Percentiles rank a stretch among this genome's conserved stretches.
phyloP scores from a whole-genome alignment of 2,888 invertebrate genomes.

The Uropetala carovei region DNA sequence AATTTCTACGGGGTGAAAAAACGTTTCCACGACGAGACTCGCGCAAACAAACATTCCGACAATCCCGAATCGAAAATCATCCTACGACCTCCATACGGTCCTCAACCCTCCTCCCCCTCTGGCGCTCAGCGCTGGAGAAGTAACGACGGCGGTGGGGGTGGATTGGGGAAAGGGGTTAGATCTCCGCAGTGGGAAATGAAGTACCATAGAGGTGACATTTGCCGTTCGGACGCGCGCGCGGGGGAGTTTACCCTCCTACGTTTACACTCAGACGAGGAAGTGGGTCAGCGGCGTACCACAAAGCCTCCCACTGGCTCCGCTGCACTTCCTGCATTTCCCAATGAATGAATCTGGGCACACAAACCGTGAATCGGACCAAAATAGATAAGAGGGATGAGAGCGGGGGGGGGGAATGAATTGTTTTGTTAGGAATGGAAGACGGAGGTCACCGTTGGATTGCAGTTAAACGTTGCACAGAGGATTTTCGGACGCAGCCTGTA shows the following conservation, averaged over 20 bases:
- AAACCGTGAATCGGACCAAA: constrained; percentile 6
- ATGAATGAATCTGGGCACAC: constrained; percentile 33
- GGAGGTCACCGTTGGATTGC: background rate
- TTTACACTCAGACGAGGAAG: constrained; percentile 10
- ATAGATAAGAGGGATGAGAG: background rate
- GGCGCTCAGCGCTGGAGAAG: no score
- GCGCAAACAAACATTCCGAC: no score
- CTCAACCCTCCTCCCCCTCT: no score
- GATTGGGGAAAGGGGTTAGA: background rate
- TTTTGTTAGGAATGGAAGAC: background rate
- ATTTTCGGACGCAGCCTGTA: constrained; percentile 1
- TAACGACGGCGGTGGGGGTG: no score
- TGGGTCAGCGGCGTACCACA: constrained; percentile 28
- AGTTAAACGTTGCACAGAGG: constrained; percentile 5
- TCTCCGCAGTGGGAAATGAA: constrained; percentile 19
- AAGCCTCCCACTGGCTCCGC: constrained; percentile 30
- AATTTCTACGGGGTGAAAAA: no score
- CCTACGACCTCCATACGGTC: no score
- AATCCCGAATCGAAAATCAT: no score
- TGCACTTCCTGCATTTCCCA: background rate
- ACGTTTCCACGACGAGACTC: no score
- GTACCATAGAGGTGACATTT: background rate
- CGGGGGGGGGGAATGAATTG: background rate
- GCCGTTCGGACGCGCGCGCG: background rate
- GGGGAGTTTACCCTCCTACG: constrained; percentile 20